phyloP scores from a whole-genome alignment of 2,113 vertebrate species.

The Lipotes vexillifer region DNA sequence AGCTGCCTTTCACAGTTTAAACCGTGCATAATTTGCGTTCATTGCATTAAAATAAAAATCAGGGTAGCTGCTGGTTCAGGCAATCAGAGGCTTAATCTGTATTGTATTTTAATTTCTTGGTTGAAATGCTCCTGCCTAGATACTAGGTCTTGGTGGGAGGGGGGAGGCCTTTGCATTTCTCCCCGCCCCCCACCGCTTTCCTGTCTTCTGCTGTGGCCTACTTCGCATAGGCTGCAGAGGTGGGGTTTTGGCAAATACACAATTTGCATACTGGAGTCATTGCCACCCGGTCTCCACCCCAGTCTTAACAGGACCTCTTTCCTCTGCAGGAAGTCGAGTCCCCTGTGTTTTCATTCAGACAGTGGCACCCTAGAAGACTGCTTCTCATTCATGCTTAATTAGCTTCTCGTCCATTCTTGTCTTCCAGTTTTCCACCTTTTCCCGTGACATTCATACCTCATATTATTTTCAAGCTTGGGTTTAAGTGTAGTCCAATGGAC shows the following conservation, averaged over 20 bases:
- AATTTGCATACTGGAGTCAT: not conserved
- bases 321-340: not conserved
- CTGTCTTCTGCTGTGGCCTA: not conserved
- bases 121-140: slow-evolving; percentile 33
- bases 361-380: not conserved
- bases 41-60: slow-evolving; percentile 78
- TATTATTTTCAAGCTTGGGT: slow-evolving; percentile 38
- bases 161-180: not conserved
- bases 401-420: slow-evolving; percentile 38
- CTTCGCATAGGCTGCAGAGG: not conserved
- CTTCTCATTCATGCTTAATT: not conserved
- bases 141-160: not conserved
- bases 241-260: not conserved
- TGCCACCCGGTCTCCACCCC: not conserved
- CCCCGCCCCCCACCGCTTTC: not conserved
- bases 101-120: slow-evolving; percentile 61
- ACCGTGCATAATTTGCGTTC: slow-evolving; percentile 71
- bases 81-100: slow-evolving; percentile 67
- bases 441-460: not conserved
- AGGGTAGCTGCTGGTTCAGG: slow-evolving; percentile 62
- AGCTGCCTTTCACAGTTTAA: slow-evolving; percentile 70
- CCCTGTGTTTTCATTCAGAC: not conserved
- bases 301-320: not conserved
- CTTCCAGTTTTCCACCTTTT: slow-evolving; percentile 17
- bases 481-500: slow-evolving; percentile 44